Conservation (phyloP, 2,888 invertebrate species). For the Rhogogaster chlorosoma region DNA sequence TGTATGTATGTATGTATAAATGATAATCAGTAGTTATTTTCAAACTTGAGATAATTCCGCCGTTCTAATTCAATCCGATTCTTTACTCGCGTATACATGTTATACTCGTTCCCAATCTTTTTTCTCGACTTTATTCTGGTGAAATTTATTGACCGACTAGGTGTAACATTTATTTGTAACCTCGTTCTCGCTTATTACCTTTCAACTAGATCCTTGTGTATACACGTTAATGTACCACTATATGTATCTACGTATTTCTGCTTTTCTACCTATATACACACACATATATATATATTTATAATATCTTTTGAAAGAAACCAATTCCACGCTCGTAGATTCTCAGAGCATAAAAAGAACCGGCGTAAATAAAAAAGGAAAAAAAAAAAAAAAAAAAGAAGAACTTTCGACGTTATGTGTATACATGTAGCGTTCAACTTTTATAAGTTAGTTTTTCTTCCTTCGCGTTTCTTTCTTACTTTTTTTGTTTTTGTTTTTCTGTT, state of each 20-base stretch:
- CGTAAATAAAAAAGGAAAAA: not conserved
- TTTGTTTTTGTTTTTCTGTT: not conserved
- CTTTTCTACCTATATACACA: not conserved
- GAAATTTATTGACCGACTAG: constrained; percentile 49
- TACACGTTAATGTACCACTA: not conserved
- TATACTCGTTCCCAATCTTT: constrained; percentile 29
- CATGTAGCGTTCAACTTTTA: not conserved
- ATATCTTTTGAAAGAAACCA: constrained; percentile 57
- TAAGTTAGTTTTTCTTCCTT: constrained; percentile 28
- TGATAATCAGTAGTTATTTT: constrained; percentile 26
- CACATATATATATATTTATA: constrained; percentile 46
- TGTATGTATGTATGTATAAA: not conserved
- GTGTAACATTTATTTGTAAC: constrained; percentile 46
- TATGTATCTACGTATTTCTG: not conserved
- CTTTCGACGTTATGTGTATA: not conserved
- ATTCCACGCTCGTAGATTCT: constrained; percentile 40
- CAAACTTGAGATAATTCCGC: constrained; percentile 6
- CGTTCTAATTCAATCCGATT: not conserved
- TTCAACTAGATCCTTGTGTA: constrained; percentile 19
- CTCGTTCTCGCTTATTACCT: constrained; percentile 38
- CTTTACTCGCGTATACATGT: not conserved
- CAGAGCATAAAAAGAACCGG: constrained; percentile 10
- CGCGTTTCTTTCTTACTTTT: constrained; percentile 1
- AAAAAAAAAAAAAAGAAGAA: not conserved
- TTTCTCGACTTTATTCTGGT: constrained; percentile 20